A percentile compares a stretch with the other conserved stretches of the same genome.
phyloP scores from a whole-genome alignment of 2,797 vertebrate species.

The Onychomys arenicola region DNA sequence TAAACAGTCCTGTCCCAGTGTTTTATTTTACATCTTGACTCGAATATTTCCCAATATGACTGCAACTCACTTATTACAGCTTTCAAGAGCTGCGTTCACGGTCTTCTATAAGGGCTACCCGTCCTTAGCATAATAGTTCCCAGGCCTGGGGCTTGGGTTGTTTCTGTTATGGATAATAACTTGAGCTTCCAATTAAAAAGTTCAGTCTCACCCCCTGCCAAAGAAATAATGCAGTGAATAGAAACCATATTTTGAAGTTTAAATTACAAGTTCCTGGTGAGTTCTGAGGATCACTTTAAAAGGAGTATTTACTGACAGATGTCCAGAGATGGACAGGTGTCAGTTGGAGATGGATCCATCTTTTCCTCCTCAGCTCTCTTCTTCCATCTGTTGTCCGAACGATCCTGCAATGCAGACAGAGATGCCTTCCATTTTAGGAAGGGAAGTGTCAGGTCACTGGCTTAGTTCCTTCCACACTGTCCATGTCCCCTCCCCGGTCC shows the following conservation, averaged over 20 bases:
- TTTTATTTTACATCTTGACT: neutral
- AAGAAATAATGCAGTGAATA: neutral
- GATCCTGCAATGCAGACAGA: neutral
- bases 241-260: neutral
- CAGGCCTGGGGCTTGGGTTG: neutral
- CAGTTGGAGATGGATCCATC: neutral
- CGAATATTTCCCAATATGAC: neutral
- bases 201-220: neutral
- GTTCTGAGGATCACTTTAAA: conserved; percentile 15
- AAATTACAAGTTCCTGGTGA: neutral
- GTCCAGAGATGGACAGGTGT: neutral
- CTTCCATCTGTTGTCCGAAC: neutral
- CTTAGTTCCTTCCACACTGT: neutral
- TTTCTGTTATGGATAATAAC: neutral
- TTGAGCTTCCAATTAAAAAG: neutral
- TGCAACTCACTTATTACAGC: neutral
- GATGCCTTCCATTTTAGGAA: neutral
- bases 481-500: accelerated
- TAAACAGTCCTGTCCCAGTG: neutral
- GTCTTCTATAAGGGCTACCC: neutral
- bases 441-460: neutral
- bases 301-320: neutral
- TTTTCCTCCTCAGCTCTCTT: neutral
- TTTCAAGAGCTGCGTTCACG: neutral
- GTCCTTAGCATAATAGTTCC: neutral